Percentiles rank a stretch among this genome's conserved stretches.
phyloP scores from a whole-genome alignment of 2,113 vertebrate species.

The Centropristis striata region DNA sequence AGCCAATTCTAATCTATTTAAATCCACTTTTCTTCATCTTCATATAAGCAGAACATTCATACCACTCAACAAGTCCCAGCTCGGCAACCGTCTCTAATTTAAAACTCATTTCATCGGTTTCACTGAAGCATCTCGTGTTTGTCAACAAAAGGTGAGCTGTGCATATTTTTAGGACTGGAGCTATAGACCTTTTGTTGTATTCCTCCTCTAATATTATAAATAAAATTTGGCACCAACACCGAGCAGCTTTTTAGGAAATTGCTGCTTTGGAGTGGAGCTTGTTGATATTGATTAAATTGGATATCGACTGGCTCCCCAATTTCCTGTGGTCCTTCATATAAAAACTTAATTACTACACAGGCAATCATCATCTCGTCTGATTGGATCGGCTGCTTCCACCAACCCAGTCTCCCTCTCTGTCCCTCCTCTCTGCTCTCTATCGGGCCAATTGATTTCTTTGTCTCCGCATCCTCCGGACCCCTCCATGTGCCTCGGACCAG shows the following conservation, averaged over 20 bases:
- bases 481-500: slow-evolving; percentile 62
- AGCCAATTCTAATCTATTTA: slow-evolving; percentile 20
- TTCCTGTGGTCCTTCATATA: slow-evolving; percentile 63
- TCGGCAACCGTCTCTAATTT: slow-evolving; percentile 1
- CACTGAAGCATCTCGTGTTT: slow-evolving; percentile 12
- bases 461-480: slow-evolving; percentile 55
- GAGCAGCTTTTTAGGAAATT: slow-evolving; percentile 58
- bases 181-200: neutral
- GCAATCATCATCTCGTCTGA: slow-evolving; percentile 58
- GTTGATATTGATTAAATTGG: slow-evolving; percentile 76
- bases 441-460: slow-evolving; percentile 76
- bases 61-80: slow-evolving; percentile 4
- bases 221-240: slow-evolving; percentile 35
- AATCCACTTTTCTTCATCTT: neutral
- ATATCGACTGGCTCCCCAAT: slow-evolving; percentile 68
- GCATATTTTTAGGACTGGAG: slow-evolving; percentile 6
- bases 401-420: neutral
- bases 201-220: slow-evolving; percentile 30
- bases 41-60: neutral
- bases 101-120: slow-evolving; percentile 24
- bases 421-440: slow-evolving; percentile 36
- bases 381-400: slow-evolving; percentile 56
- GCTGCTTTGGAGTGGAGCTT: slow-evolving; percentile 39
- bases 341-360: slow-evolving; percentile 74
- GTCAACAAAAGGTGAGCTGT: slow-evolving; percentile 27